Percentiles rank a stretch among this genome's conserved stretches.
phyloP scores from a whole-genome alignment of 2,888 invertebrate genomes.

The Megastigmus dorsalis region DNA sequence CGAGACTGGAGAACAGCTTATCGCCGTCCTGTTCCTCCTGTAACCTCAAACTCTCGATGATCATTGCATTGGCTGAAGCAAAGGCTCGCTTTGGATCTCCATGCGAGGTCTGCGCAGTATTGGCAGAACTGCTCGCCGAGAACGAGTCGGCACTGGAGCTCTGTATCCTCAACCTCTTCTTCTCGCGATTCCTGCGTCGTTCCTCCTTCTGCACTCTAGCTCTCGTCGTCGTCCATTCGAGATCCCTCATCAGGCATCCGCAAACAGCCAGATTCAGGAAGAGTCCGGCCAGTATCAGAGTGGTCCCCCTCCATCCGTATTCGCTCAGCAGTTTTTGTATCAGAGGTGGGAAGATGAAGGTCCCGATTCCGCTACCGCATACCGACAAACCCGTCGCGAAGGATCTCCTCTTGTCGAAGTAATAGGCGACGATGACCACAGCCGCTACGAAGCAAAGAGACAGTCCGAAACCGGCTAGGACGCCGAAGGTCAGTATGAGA shows the following conservation, averaged over 20 bases:
- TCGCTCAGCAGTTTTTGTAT: constrained; percentile 84
- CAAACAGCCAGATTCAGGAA: constrained; percentile 89
- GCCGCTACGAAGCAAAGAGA: constrained; percentile 93
- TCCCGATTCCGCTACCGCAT: constrained; percentile 92
- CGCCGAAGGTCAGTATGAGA: constrained; percentile 87
- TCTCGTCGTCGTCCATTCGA: constrained; percentile 80
- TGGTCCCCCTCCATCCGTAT: constrained; percentile 90
- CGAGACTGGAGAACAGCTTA: constrained; percentile 85
- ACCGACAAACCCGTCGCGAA: constrained; percentile 91
- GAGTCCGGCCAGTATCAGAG: constrained; percentile 86
- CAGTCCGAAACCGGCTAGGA: constrained; percentile 89
- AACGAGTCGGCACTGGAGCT: constrained; percentile 80
- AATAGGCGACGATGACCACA: constrained; percentile 92
- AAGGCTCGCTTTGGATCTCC: constrained; percentile 65
- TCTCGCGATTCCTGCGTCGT: constrained; percentile 79
- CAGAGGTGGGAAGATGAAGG: constrained; percentile 89
- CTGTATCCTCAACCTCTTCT: constrained; percentile 78
- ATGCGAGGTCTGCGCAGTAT: constrained; percentile 71
- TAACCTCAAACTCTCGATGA: constrained; percentile 65
- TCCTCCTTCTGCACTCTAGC: constrained; percentile 80
- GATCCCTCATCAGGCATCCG: constrained; percentile 87
- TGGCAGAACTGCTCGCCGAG: constrained; percentile 80
- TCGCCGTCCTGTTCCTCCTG: constrained; percentile 69
- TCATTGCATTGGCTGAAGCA: constrained; percentile 73
- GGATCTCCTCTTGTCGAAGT: constrained; percentile 89